phyloP scores from a whole-genome alignment of 2,888 invertebrate species.

The Temnothorax ravouxi region DNA sequence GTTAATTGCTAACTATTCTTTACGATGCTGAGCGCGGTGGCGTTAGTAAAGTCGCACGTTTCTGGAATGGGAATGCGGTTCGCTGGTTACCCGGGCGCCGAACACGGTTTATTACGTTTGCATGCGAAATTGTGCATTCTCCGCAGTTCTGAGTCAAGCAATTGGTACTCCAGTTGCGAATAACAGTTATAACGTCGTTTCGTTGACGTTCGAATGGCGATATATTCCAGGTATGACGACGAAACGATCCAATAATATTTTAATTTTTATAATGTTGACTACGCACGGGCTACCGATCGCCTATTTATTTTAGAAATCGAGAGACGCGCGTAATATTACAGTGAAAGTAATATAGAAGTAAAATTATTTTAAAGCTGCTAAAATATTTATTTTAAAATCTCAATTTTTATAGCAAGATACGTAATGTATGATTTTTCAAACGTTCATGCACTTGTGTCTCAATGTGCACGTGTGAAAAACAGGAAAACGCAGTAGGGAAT shows the following conservation, averaged over 20 bases:
- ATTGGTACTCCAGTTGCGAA: conserved; percentile 27
- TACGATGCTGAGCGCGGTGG: conserved; percentile 28
- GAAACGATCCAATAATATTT: conserved; percentile 23
- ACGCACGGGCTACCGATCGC: not conserved
- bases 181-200: conserved; percentile 55
- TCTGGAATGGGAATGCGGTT: conserved; percentile 57
- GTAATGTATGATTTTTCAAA: not conserved
- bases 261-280: conserved; percentile 4
- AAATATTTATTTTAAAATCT: not conserved
- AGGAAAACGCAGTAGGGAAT: not conserved
- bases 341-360: not conserved
- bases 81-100: conserved; percentile 26
- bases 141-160: conserved; percentile 35
- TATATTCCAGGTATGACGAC: conserved; percentile 41
- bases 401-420: not conserved
- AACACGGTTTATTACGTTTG: conserved; percentile 52
- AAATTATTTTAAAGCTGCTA: not conserved
- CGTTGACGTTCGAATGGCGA: conserved; percentile 39
- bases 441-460: not conserved
- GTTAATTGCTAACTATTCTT: conserved; percentile 37
- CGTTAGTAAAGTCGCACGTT: conserved; percentile 52
- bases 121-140: conserved; percentile 57
- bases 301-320: conserved; percentile 7
- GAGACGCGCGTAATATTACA: not conserved
- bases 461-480: not conserved